Base-by-base conservation (phyloP, 2,797 vertebrate species). In the Megaceryle alcyon region DNA sequence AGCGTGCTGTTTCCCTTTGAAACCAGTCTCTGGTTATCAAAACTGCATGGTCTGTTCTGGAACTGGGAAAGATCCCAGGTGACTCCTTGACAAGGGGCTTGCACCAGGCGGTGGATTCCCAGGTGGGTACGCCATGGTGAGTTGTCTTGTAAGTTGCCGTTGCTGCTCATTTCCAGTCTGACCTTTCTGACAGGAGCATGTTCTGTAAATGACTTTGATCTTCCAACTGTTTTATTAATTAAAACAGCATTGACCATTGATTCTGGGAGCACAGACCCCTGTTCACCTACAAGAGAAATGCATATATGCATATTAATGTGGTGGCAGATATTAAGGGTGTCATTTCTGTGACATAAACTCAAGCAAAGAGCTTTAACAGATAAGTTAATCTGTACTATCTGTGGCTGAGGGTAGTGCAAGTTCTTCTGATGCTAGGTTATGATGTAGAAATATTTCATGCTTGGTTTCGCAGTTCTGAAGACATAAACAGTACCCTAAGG, bases 91-190 rank as follows among this genome's bases (percentile, higher is more conserved):
- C 18, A 63, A 18, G 71, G 65, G 13, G 44, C 43, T 57, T 94
- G 96, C 10, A 61, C 82, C 68, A 97, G 97, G 6, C 96, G 97
- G 86, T 98, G 98, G 23, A 98, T 96, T 77, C 97, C 98, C 84
- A 99, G 97, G 91, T 98, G 98, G 41, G 97, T 63, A 11, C 35
- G 98, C 98, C 99, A 99, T 1, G 95, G 96, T 73, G 98, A 96
- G 81, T 82, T 68, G 0, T 68, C 97, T 53, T 97, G 86, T 12
- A 77, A 5, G 0, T 83, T 89, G 31, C 63, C 35, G 0, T 76
- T 31, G 4, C 68, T 64, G 5, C 66, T 81, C 43, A 94, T 78
- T 73, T 97, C 97, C 90, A 96, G 89, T 3, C 77, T 94, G 46
- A 97, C 86, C n/a, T 97, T 97, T 60, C 94, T 96, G 83, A 96